phyloP scores from a whole-genome alignment of 2,797 vertebrate species.

The Antrozous pallidus region DNA sequence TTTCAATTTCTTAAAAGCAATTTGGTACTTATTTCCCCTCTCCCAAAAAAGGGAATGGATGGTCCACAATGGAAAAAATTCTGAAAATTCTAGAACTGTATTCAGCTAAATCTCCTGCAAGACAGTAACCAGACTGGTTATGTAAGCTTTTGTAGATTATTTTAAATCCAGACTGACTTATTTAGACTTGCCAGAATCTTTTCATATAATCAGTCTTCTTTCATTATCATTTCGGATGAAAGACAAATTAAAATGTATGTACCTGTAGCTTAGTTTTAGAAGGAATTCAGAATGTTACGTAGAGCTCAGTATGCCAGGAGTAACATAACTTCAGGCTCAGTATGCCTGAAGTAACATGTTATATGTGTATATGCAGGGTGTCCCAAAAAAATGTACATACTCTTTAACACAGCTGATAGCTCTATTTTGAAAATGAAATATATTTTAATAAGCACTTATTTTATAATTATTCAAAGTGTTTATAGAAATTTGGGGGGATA shows the following conservation, averaged over 20 bases:
- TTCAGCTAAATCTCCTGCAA: not conserved
- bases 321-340: no score
- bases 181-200: not conserved
- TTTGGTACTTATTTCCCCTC: constrained; percentile 29
- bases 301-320: not conserved
- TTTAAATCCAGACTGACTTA: not conserved
- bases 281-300: not conserved
- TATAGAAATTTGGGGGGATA: no score
- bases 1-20: constrained; percentile 67
- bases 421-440: no score
- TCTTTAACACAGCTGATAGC: no score
- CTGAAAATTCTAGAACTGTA: not conserved
- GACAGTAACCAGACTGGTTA: not conserved
- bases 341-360: not conserved
- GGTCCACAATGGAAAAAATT: not conserved
- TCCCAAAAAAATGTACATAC: no score
- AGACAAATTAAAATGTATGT: not conserved
- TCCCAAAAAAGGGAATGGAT: not conserved
- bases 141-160: not conserved
- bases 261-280: not conserved
- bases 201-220: not conserved
- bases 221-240: not conserved
- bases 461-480: no score
- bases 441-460: no score
- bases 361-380: not conserved